A percentile compares a stretch with the other conserved stretches of the same genome.
These are phyloP conservation scores for Actinernus sp. DNA, from an alignment of 92 coral and sea anemone species.

Conservation along the genomic window DNA sequence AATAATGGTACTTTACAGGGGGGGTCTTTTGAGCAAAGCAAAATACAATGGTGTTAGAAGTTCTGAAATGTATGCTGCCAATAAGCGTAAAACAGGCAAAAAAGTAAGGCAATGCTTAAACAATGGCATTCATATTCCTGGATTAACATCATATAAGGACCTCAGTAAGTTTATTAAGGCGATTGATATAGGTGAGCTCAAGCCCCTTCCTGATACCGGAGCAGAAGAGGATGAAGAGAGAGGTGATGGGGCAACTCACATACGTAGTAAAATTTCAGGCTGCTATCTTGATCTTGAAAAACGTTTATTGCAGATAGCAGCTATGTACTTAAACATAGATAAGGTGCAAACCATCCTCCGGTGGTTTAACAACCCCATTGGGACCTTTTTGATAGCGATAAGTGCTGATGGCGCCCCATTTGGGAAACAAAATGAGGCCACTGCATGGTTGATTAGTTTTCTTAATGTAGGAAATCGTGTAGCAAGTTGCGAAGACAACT, in stretches of 20 bases:
- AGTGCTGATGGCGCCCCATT: conserved; percentile 81
- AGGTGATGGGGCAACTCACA: conserved; percentile 45
- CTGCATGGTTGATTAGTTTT: conserved; percentile 68
- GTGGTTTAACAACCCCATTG: conserved; percentile 68
- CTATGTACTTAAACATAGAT: conserved; percentile 41
- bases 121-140: conserved; percentile 55
- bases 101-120: conserved; percentile 44
- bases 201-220: conserved; percentile 53
- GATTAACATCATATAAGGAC: conserved; percentile 59
- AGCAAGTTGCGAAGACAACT: conserved; percentile 72
- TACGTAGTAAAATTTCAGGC: conserved; percentile 49
- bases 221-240: conserved; percentile 59
- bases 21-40: conserved; percentile 71
- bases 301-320: conserved; percentile 74
- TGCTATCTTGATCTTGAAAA: conserved; percentile 70
- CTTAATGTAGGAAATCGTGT: conserved; percentile 69
- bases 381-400: conserved; percentile 65
- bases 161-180: conserved; percentile 73
- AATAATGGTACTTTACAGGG: conserved; percentile 69
- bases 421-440: conserved; percentile 72
- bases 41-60: conserved; percentile 58
- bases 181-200: conserved; percentile 64
- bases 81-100: conserved; percentile 31
- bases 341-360: conserved; percentile 40
- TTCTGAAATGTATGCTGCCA: conserved; percentile 55